Conservation (phyloP, 2,113 vertebrate species). For the Cryptotis parvus region DNA sequence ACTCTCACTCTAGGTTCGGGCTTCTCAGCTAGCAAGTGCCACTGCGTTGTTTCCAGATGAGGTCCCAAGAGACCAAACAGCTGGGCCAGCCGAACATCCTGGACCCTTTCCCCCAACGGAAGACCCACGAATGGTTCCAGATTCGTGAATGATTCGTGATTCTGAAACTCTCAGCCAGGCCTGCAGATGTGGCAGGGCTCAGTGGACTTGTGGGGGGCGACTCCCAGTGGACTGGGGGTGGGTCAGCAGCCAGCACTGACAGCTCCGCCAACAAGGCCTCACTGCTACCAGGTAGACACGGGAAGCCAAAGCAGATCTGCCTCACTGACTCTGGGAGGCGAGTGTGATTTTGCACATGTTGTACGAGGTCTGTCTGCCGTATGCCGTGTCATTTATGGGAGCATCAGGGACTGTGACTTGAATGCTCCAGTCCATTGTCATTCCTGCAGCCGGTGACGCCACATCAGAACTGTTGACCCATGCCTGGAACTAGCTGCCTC, state of each 20-base stretch:
- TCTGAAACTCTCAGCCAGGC: no score
- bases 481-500: background rate
- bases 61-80: slow-evolving; percentile 18
- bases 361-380: background rate
- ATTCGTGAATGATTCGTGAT: background rate
- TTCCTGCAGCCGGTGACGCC: background rate
- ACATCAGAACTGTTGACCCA: background rate
- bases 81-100: background rate
- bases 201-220: background rate
- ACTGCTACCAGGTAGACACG: background rate
- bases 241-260: background rate
- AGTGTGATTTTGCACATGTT: background rate
- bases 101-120: background rate
- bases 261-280: background rate
- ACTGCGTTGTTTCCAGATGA: background rate
- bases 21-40: background rate
- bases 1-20: background rate
- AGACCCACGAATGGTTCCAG: background rate
- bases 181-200: background rate
- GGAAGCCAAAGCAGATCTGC: background rate
- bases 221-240: background rate
- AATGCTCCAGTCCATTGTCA: background rate
- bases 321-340: background rate
- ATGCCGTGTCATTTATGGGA: slow-evolving; percentile 5
- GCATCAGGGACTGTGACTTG: background rate